Evolutionary conservation across 2,113 vertebrate species (phyloP).

Genomic region (Sterrhoptilus dennistouni): DNA sequence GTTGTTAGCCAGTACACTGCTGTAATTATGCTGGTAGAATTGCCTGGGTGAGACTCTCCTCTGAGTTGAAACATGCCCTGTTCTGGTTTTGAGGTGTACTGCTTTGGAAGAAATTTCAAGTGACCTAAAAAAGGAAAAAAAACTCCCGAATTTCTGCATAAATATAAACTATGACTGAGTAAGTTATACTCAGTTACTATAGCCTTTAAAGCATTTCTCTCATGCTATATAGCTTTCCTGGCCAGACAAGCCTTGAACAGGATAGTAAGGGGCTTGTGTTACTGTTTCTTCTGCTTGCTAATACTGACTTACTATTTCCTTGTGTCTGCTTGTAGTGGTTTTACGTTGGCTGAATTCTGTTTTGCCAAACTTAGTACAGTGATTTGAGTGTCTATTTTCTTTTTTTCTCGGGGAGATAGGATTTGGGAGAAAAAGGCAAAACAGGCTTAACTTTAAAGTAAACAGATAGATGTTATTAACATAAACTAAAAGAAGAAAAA

Average conservation of each 20-base stretch:
- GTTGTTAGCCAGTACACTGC: neutral
- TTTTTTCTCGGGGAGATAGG: no score
- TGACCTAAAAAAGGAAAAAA: neutral
- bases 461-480: no score
- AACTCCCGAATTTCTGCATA: neutral
- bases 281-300: neutral
- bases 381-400: no score
- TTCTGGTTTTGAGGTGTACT: neutral
- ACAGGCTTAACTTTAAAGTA: no score
- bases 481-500: no score
- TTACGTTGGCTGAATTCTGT: no score
- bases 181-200: neutral
- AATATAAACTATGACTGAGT: neutral
- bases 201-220: neutral
- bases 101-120: neutral
- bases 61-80: neutral
- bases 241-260: neutral
- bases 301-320: neutral
- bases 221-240: neutral
- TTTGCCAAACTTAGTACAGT: no score
- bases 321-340: no score
- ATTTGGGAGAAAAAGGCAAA: no score
- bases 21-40: slow-evolving; percentile 4
- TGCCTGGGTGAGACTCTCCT: neutral
- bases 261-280: neutral